Percentiles rank a stretch among this genome's conserved stretches.
Conservation (phyloP, 1,140 invertebrate species). For the Ridgeia piscesae region DNA sequence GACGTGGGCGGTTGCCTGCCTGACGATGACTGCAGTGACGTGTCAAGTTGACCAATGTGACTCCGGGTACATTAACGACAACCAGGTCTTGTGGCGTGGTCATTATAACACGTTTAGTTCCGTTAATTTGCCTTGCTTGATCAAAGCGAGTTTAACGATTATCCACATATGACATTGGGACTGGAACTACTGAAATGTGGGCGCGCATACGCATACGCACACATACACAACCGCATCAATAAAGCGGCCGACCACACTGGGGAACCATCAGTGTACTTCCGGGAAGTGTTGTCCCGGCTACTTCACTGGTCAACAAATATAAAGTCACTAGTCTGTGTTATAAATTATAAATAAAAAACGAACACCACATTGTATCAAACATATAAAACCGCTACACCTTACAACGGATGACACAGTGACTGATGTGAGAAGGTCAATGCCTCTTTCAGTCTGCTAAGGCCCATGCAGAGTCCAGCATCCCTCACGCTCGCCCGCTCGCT, state of each 20-base stretch:
- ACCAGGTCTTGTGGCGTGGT: not conserved
- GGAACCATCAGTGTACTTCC: no score
- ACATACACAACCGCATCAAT: not conserved
- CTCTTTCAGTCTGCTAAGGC: no score
- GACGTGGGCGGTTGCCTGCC: not conserved
- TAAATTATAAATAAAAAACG: not conserved
- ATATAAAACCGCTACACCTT: not conserved
- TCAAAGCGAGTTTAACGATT: not conserved
- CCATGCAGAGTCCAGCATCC: not conserved
- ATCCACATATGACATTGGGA: no score
- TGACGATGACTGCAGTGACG: not conserved
- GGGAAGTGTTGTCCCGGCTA: not conserved
- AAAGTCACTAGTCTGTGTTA: not conserved
- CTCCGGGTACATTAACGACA: not conserved
- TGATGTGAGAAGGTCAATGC: not conserved
- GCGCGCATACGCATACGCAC: no score
- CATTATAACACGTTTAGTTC: not conserved
- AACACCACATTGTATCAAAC: not conserved
- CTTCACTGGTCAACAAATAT: not conserved
- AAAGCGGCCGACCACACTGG: no score
- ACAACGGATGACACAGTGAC: not conserved
- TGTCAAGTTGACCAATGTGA: not conserved
- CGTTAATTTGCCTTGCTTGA: not conserved
- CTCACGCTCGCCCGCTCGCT: not conserved
- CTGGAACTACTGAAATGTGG: no score